Evolutionary conservation across 2,797 vertebrate genomes (phyloP), one percentile per base, ranked within the genome.

Genomic region (Phoxinus dragarum): DNA sequence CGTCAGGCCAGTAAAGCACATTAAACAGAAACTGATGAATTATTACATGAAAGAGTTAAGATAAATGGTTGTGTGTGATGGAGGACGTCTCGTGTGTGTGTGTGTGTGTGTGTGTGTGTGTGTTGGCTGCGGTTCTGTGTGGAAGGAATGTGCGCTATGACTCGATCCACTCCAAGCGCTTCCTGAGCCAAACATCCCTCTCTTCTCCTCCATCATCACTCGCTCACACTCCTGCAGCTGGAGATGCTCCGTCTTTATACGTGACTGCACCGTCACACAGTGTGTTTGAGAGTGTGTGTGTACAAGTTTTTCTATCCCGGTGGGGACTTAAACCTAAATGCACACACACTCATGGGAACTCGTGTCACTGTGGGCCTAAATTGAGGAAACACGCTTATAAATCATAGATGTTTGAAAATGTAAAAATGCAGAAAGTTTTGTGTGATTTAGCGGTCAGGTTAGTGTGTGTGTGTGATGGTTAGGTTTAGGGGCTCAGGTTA

Each of bases 71-170:
- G 42, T 73, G n/a, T 27, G 69, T 27, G 69, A 72, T n/a, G 69
- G 5, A 72, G n/a, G 38, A 9, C 1, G n/a, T 73, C 9, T 23
- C 40, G 40, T 40, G 44, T 3, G 44, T 81, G 34, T 47, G 16
- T 31, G n/a, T 49, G 6, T 82, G 23, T 73, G 27, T 89, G 84
- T 86, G 86, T 88, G 84, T 76, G 84, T 82, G 87, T 69, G 82
- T 86, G 84, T 84, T 83, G 84, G 54, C 77, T 84, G 71, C n/a
- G 91, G 88, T 92, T 31, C 61, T 90, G 88, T 92, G 89, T 89
- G 92, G 91, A 91, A 93, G 90, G 94, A 95, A 95, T 95, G 92
- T 93, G 90, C 56, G 61, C 89, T 87, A 88, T 93, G 91, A 73
- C 52, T 82, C 10, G 17, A 72, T 59, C 49, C 68, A 59, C 68